These are phyloP conservation scores for Gasteruption jaculator DNA, from an alignment of 2,888 invertebrate species.

Conservation along the genomic window DNA sequence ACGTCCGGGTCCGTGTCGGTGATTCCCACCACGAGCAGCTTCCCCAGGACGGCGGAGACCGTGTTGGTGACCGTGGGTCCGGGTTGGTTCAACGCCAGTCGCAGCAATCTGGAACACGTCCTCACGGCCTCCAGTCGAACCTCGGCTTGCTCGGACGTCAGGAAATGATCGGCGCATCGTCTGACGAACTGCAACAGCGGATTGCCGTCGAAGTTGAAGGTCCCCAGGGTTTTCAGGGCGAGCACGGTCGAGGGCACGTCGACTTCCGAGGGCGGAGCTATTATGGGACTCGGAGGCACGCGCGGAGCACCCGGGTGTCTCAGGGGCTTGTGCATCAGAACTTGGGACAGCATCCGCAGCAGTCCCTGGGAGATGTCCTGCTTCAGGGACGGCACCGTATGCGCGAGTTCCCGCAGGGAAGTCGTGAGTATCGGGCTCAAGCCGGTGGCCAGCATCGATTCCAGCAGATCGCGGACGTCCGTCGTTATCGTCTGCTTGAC, in stretches of 20 bases:
- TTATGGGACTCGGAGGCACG: conserved; percentile 54
- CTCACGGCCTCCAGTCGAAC: conserved; percentile 91
- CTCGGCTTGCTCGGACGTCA: conserved; percentile 87
- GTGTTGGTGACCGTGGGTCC: conserved; percentile 83
- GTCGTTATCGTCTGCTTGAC: conserved; percentile 71
- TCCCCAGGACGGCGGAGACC: conserved; percentile 86
- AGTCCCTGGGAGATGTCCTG: conserved; percentile 90
- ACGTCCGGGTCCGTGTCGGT: conserved; percentile 96
- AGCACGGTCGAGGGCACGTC: conserved; percentile 84
- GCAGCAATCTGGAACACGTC: conserved; percentile 85
- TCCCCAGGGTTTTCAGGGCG: conserved; percentile 88
- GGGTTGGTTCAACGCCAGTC: conserved; percentile 73
- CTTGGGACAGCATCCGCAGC: conserved; percentile 81
- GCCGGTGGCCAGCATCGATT: conserved; percentile 89
- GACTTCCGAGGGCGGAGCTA: conserved; percentile 51
- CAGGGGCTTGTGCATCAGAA: conserved; percentile 79
- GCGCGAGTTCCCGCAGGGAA: conserved; percentile 84
- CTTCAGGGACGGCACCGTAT: conserved; percentile 81
- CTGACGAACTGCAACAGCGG: conserved; percentile 88
- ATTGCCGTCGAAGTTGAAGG: conserved; percentile 86
- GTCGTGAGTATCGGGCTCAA: conserved; percentile 87
- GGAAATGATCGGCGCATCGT: conserved; percentile 86
- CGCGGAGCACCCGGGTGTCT: conserved; percentile 74
- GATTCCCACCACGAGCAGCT: conserved; percentile 87
- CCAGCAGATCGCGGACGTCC: conserved; percentile 80